Base-by-base conservation (phyloP, 2,113 vertebrate species). In the Camelus dromedarius region DNA sequence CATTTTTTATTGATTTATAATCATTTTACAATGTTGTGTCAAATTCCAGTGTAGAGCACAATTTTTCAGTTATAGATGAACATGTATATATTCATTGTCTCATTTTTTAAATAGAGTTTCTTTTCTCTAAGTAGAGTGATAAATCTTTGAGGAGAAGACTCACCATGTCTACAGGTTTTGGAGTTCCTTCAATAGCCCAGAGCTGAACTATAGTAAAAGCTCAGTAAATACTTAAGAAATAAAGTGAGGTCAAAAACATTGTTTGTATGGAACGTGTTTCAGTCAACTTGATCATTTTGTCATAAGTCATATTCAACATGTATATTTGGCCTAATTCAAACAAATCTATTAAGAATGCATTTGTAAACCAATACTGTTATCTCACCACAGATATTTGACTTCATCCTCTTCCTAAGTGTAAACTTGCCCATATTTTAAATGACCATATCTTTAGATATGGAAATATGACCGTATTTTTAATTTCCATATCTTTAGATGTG, bases 271-370 rank as follows among this genome's bases (percentile, higher is more conserved):
- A 58, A 84, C 32, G 4, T 46, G 3, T 67, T 58, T 86, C 62
- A 89, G 26, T 70, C 10, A 83, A 6, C 64, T 82, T 85, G 30
- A 75, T 95, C 84, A 66, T 73, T 75, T 96, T 97, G 16, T 83
- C 24, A 52, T 3, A 96, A 69, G 12, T 82, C 8, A 10, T 77
- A 80, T 76, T 85, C 38, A 90, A 26, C 7, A 82, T 80, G 24
- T 77, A 62, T 75, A 32, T 22, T 72, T 86, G 83, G 8, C 4
- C 4, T 83, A 64, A 89, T 67, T 79, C 38, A 91, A 54, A 84
- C 15, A 92, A 85, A 88, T 62, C 28, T 13, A 82, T 32, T 64
- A 32, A 84, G 30, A 93, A 90, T 12, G 70, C 9, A 75, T n/a
- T 46, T 90, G 5, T 79, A 77, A 69, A 15, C 1, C 12, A 46